Percentiles rank a stretch among this genome's conserved stretches.
Conservation (phyloP, 2,797 vertebrate genomes). For the Coranthus polyacanthus region DNA sequence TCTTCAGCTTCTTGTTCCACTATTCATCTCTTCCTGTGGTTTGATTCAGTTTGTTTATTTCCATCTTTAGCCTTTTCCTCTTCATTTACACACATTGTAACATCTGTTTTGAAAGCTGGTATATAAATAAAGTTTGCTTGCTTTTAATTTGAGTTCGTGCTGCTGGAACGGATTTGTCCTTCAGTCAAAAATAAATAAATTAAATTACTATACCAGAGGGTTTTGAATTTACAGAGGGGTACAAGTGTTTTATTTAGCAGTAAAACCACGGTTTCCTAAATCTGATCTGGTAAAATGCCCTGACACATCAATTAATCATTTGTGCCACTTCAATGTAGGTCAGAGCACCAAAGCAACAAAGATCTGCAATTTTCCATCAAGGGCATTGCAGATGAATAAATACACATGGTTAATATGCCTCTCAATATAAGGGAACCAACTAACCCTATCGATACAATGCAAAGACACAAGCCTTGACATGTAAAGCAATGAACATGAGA, state of each 20-base stretch:
- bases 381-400: slow-evolving; percentile 3
- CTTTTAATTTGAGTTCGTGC: too few species aligned
- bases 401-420: slow-evolving; percentile 24
- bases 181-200: too few species aligned
- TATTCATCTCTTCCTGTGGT: not conserved
- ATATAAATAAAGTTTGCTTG: too few species aligned
- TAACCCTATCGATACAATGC: slow-evolving; percentile 37
- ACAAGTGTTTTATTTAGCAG: slow-evolving; percentile 8
- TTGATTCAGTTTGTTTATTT: not conserved
- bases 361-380: slow-evolving; percentile 4
- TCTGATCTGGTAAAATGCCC: slow-evolving; percentile 3
- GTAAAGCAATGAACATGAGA: slow-evolving; percentile 36
- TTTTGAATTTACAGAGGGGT: not conserved
- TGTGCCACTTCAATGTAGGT: slow-evolving; percentile 15
- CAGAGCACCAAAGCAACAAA: slow-evolving; percentile 16
- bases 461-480: slow-evolving; percentile 33
- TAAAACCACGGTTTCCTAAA: not conserved
- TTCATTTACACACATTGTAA: too few species aligned
- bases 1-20: not conserved
- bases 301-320: not conserved
- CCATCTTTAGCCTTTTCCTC: too few species aligned
- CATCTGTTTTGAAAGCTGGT: too few species aligned
- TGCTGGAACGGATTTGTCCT: too few species aligned
- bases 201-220: too few species aligned
- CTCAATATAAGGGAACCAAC: slow-evolving; percentile 34